Percentiles rank a stretch among this genome's conserved stretches.
Conservation (phyloP, 2,113 vertebrate genomes). For the Centropus unirufus region DNA sequence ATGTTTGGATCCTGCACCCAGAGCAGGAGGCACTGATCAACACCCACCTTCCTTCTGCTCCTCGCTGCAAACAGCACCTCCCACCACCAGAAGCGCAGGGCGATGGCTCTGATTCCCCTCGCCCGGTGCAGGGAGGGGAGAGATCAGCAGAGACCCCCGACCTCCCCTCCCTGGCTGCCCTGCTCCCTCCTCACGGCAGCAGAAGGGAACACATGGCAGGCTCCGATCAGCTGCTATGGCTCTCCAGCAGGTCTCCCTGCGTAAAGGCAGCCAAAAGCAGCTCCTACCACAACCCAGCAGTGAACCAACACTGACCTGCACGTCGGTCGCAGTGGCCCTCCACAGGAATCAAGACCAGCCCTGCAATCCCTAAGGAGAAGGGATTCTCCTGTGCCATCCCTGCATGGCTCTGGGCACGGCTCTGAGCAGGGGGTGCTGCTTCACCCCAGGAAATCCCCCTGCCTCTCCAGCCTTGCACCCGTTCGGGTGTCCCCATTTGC, state of each 20-base stretch:
- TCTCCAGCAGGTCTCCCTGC: background rate
- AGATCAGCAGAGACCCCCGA: background rate
- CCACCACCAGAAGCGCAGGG: background rate
- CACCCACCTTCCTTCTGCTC: background rate
- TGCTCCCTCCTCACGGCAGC: fast-evolving
- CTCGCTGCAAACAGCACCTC: background rate
- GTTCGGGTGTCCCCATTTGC: background rate
- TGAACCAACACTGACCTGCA: fast-evolving
- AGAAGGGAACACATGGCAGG: background rate
- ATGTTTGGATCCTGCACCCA: background rate
- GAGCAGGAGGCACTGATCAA: background rate
- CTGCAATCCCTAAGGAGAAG: background rate
- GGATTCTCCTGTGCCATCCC: too few relatives aligned
- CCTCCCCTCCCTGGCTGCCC: background rate
- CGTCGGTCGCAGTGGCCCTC: background rate
- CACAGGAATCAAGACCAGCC: background rate
- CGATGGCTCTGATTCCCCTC: background rate
- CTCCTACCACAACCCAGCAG: background rate
- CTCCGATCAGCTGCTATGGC: background rate
- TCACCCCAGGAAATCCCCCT: background rate
- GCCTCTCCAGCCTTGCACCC: background rate
- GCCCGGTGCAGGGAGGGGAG: background rate
- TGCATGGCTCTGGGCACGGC: background rate
- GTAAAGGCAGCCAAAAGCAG: background rate
- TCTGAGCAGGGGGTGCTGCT: background rate